phyloP scores from a whole-genome alignment of 2,113 vertebrate species.

The Dipodomys stephensi region DNA sequence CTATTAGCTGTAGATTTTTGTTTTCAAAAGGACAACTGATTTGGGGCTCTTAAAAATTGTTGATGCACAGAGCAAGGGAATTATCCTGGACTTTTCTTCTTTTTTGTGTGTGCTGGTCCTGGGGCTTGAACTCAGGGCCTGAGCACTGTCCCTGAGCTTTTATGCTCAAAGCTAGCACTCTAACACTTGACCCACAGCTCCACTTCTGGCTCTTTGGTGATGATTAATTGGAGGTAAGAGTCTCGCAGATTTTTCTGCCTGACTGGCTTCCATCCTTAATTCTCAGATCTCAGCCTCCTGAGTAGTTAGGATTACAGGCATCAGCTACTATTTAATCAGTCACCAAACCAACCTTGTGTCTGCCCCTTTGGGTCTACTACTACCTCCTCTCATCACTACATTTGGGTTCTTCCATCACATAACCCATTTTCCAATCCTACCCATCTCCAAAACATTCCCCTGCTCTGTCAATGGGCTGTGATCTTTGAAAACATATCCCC shows the following conservation, averaged over 20 bases:
- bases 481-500: neutral
- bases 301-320: too few species aligned
- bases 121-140: too few species aligned
- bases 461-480: neutral
- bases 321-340: neutral
- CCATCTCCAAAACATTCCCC: neutral
- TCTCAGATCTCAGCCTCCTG: too few species aligned
- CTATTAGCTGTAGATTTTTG: neutral
- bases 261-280: too few species aligned
- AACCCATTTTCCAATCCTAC: neutral
- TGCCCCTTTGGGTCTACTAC: neutral
- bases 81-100: neutral
- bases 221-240: too few species aligned
- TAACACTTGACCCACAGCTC: too few species aligned
- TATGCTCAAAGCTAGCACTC: too few species aligned
- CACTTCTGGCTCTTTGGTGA: too few species aligned
- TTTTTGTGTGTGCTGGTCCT: neutral
- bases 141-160: too few species aligned
- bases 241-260: too few species aligned
- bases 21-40: neutral
- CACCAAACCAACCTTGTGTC: neutral
- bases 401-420: neutral
- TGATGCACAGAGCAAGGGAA: neutral
- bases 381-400: neutral
- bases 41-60: slow-evolving; percentile 14